Evolutionary conservation across 1,140 invertebrate species (phyloP).

Genomic region (Philopotamus ludificatus): DNA sequence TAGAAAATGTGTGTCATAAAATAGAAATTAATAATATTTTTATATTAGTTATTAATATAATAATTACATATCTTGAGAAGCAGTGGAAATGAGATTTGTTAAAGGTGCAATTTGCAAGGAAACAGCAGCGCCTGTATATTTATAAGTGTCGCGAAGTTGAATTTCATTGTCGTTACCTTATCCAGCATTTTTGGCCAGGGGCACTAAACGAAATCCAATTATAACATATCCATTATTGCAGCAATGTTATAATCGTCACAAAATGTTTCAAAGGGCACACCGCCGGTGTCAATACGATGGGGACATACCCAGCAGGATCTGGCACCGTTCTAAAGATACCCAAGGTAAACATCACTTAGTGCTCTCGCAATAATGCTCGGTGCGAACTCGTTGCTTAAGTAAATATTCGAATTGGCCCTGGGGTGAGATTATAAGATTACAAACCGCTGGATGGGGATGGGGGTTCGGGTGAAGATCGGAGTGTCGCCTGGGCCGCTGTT

Average conservation of each 20-base stretch:
- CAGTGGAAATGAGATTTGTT: neutral
- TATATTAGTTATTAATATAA: too few species aligned
- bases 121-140: slow-evolving; percentile 8
- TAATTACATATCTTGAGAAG: too few species aligned
- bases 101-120: slow-evolving; percentile 18
- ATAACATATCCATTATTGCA: too few species aligned
- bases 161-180: too few species aligned
- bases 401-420: slow-evolving; percentile 12
- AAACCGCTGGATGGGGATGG: slow-evolving; percentile 10
- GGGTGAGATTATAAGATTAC: slow-evolving; percentile 22
- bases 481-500: neutral
- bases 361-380: slow-evolving; percentile 7
- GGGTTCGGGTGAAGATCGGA: neutral
- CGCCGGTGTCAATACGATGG: too few species aligned
- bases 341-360: neutral
- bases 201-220: too few species aligned
- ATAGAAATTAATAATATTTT: too few species aligned
- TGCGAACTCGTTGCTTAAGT: slow-evolving; percentile 12
- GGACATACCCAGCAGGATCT: neutral
- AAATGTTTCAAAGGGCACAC: neutral
- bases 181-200: too few species aligned
- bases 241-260: too few species aligned
- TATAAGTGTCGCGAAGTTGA: slow-evolving; percentile 4
- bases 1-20: too few species aligned
- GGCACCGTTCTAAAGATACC: neutral